These are phyloP conservation scores for Muschampia staudingeri DNA, from an alignment of 2,888 invertebrate genomes.

Conservation along the genomic window DNA sequence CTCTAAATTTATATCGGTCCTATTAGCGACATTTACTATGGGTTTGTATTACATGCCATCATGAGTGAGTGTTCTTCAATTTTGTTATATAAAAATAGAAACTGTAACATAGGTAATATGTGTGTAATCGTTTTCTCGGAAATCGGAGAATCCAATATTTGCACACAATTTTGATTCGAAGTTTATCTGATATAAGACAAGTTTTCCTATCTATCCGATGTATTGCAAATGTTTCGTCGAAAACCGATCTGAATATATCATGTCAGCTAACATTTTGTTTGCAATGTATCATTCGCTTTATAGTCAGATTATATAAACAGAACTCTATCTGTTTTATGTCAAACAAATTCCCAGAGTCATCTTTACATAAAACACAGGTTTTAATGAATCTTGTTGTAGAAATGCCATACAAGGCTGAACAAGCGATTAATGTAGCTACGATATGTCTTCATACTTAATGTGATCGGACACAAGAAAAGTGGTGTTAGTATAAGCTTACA, in stretches of 20 bases:
- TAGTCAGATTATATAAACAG: slow-evolving; percentile 35
- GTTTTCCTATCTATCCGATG: slow-evolving; percentile 15
- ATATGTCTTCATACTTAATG: background rate
- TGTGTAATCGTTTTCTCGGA: background rate
- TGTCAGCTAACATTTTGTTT: slow-evolving; percentile 26
- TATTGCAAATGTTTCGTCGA: slow-evolving; percentile 28
- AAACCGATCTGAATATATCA: slow-evolving; percentile 35
- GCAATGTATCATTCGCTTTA: slow-evolving; percentile 43
- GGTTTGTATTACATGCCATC: too few relatives aligned
- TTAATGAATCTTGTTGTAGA: slow-evolving; percentile 28
- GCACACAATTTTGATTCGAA: background rate
- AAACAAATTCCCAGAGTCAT: slow-evolving; percentile 36
- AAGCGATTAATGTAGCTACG: background rate
- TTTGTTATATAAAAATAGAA: too few relatives aligned
- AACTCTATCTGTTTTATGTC: slow-evolving; percentile 34
- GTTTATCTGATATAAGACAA: slow-evolving; percentile 9
- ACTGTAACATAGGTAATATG: too few relatives aligned
- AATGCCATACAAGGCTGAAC: slow-evolving; percentile 8
- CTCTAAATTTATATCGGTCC: too few relatives aligned
- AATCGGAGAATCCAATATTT: background rate
- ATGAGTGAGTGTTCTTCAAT: too few relatives aligned
- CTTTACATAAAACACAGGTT: slow-evolving; percentile 19
- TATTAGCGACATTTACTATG: too few relatives aligned
- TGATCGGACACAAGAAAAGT: background rate
- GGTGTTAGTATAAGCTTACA: background rate